Conservation (phyloP, 2,888 invertebrate genomes). For the Hemicrepidius hirtus region DNA sequence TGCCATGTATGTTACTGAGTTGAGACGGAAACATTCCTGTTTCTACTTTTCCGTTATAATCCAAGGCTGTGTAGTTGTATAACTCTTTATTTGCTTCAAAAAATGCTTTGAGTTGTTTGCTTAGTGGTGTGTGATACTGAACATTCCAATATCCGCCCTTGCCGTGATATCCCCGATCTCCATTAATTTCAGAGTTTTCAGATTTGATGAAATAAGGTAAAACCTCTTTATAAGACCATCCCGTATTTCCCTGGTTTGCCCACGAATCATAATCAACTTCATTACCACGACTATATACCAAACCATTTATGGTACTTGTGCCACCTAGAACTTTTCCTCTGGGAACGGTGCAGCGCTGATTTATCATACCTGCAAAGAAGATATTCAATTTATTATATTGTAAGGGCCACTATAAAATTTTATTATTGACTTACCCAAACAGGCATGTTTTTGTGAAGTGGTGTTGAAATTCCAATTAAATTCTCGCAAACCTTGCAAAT, state of each 20-base stretch:
- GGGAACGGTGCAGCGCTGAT: conserved; percentile 50
- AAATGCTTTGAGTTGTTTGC: conserved; percentile 77
- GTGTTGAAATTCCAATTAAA: conserved; percentile 47
- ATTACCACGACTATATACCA: conserved; percentile 56
- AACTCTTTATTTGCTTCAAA: conserved; percentile 77
- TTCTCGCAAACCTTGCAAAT: conserved; percentile 34
- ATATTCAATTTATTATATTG: too few species aligned
- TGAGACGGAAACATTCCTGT: conserved; percentile 79
- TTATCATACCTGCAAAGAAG: conserved; percentile 62
- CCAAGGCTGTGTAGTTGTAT: conserved; percentile 74
- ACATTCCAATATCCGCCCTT: conserved; percentile 80
- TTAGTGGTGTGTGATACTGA: conserved; percentile 76
- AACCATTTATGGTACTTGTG: conserved; percentile 54
- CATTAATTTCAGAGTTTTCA: conserved; percentile 67
- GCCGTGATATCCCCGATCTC: conserved; percentile 80
- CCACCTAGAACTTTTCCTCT: conserved; percentile 58
- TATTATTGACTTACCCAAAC: conserved; percentile 13
- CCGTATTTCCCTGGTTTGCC: conserved; percentile 58
- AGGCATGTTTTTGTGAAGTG: conserved; percentile 21
- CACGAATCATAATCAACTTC: conserved; percentile 55
- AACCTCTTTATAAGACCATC: conserved; percentile 71
- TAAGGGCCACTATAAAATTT: too few species aligned
- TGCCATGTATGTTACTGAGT: conserved; percentile 77
- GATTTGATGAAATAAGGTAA: conserved; percentile 65
- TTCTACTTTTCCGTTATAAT: conserved; percentile 78